Conservation (phyloP, 2,888 invertebrate species). For the Agrochola macilenta region DNA sequence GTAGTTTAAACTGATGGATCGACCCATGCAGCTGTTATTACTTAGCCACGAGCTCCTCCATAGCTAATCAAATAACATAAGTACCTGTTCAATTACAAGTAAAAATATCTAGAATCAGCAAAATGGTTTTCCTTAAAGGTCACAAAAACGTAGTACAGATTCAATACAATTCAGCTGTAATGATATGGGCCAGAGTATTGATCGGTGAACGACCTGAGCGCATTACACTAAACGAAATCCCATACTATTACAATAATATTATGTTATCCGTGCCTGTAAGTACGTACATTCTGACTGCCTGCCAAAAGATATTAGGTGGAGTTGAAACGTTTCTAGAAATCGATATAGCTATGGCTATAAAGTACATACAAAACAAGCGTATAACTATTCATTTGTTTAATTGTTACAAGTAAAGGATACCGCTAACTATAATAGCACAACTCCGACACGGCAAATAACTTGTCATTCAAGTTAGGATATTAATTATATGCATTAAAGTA, state of each 20-base stretch:
- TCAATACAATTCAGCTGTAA: not conserved
- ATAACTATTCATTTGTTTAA: not conserved
- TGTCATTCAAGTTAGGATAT: too few relatives aligned
- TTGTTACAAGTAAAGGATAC: not conserved
- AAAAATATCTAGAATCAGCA: not conserved
- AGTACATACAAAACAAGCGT: not conserved
- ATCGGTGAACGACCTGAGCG: slow-evolving; percentile 33
- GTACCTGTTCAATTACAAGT: not conserved
- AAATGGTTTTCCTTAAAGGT: not conserved
- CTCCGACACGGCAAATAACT: too few relatives aligned
- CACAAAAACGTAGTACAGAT: not conserved
- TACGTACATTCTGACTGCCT: slow-evolving; percentile 29
- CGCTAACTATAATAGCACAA: too few relatives aligned
- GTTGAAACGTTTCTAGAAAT: slow-evolving; percentile 23
- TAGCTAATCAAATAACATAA: too few relatives aligned
- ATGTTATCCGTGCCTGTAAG: slow-evolving; percentile 13
- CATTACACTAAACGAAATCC: slow-evolving; percentile 46
- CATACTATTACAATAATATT: slow-evolving; percentile 31
- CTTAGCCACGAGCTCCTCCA: too few relatives aligned
- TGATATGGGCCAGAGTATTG: slow-evolving; percentile 23
- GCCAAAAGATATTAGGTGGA: slow-evolving; percentile 42
- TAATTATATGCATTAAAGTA: too few relatives aligned
- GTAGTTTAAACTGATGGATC: too few relatives aligned
- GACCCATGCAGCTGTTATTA: too few relatives aligned
- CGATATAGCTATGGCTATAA: slow-evolving; percentile 1